Base-by-base conservation (phyloP, 1,140 invertebrate species). In the Trichoplusia ni region DNA sequence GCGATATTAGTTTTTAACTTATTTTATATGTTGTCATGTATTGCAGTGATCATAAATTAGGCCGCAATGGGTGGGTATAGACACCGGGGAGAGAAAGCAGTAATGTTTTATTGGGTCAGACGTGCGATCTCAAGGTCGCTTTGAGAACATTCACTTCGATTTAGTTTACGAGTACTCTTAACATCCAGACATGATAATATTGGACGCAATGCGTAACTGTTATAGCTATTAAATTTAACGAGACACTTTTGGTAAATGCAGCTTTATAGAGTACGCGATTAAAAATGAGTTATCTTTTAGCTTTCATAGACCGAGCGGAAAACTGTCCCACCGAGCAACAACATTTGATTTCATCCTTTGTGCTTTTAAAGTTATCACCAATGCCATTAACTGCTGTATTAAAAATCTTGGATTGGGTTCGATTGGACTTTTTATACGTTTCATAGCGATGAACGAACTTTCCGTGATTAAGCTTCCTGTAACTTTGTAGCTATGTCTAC, bases 121-220 rank as follows among this genome's bases (percentile, higher is more conserved):
- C 29, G 37, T 44, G 35, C 35, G 31, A 47, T 18, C 33, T 53
- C 69, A 77, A 74, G 69, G 72, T 72, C 67, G 37, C 37, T 11
- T 9, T 31, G 42, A 53, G 51, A 64, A 59, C 54, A 38, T 74
- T 74, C 59, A 59, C 64, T 67, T 67, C 69, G 49, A 61, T 64
- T 63, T 58, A 67, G 44, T 76, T 71, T 76, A 76, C 63, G 71
- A 75, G 58, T 47, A 9, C 23, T 66, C 44, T 53, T 66, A 59
- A 65, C 25, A 58, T 18, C 25, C 44, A 70, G 56, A 76, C 60
- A 51, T 60, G 42, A 64, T 47, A 40, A 21, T 65, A 64, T 62
- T 56, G 62, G 66, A 60, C 76, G 76, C 69, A 71, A 67, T 75
- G 73, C 71, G 71, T 71, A 73, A 65, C 49, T 14, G 49, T 58